Evolutionary conservation across 2,888 invertebrate species (phyloP), one percentile per base, ranked within the genome.

Genomic region (Plagodis dolabraria): DNA sequence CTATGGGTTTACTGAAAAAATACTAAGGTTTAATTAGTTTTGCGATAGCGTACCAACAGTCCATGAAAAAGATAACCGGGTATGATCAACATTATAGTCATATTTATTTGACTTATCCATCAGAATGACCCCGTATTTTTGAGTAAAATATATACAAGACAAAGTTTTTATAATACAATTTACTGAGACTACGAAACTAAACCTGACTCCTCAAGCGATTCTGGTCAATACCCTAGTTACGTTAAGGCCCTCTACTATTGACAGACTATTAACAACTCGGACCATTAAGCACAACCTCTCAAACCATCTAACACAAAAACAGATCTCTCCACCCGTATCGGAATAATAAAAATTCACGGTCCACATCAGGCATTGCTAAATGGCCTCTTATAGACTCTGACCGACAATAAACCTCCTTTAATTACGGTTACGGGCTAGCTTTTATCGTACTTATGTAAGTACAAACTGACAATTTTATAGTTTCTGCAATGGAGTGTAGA

Each of bases 341-440:
- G 47, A 54, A 50, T 51, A 46, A 66, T 64, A 53, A 69, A 73
- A 73, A 68, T 71, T 73, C 64, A 69, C 64, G 57, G 61, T 47
- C 69, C 70, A 63, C 62, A 67, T 69, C 60, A 59, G 65, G 63
- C 68, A 72, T 71, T 74, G 70, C 72, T 76, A 70, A 77, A 76
- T 63, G 60, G 65, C 76, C 76, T 75, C 75, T 80, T 72, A 76
- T 82, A 79, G 79, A 80, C 77, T 76, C 71, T 74, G 72, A 75
- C 74, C 71, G 68, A 82, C 80, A 82, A 86, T 87, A 86, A 85
- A 86, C 80, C 82, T 82, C 75, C 78, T 85, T 85, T 88, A 89
- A 90, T 89, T 87, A 86, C 79, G 72, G 68, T 75, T 72, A 83
- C 79, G 84, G 82, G 85, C 83, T 82, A 83, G 76, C 87, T 83